These are phyloP conservation scores for Auanema sp. DNA, from an alignment of 2,888 invertebrate species.

Conservation along the genomic window DNA sequence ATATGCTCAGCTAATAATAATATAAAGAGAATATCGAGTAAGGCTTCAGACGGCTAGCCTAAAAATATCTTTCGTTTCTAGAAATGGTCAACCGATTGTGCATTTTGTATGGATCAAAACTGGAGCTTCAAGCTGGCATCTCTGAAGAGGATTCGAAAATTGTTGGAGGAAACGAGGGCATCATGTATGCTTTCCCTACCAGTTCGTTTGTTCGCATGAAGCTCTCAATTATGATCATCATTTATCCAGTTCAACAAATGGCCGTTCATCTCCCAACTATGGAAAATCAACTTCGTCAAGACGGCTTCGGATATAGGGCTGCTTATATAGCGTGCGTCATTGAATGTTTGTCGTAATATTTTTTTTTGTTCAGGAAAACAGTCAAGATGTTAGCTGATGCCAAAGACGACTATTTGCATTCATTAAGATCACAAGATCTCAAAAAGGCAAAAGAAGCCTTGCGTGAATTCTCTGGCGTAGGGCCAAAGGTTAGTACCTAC, in stretches of 20 bases:
- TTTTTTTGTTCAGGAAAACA: slow-evolving; percentile 68
- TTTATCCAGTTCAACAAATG: slow-evolving; percentile 8
- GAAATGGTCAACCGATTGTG: slow-evolving; percentile 75
- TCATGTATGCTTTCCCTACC: slow-evolving; percentile 2
- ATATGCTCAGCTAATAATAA: slow-evolving; percentile 97
- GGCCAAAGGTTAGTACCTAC: slow-evolving; percentile 77
- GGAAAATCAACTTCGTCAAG: slow-evolving; percentile 69
- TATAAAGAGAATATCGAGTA: slow-evolving; percentile 72
- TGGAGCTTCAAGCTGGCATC: slow-evolving; percentile 26
- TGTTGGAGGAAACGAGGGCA: not conserved
- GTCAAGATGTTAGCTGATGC: slow-evolving; percentile 2
- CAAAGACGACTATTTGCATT: slow-evolving; percentile 74
- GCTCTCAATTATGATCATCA: not conserved
- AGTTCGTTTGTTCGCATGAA: not conserved
- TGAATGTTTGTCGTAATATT: too few relatives aligned
- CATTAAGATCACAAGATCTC: slow-evolving; percentile 68
- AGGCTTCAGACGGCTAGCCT: slow-evolving; percentile 3
- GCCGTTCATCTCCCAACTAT: slow-evolving; percentile 4
- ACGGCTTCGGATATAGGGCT: slow-evolving; percentile 76
- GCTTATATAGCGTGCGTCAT: slow-evolving; percentile 78
- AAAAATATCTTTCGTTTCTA: slow-evolving; percentile 18
- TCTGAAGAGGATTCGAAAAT: slow-evolving; percentile 3
- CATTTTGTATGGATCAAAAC: slow-evolving; percentile 74
- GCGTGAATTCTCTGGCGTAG: slow-evolving; percentile 82
- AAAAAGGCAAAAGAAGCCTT: slow-evolving; percentile 68